A percentile compares a stretch with the other conserved stretches of the same genome.
phyloP scores from a whole-genome alignment of 2,113 vertebrate genomes.

The Australoheros scitulus region DNA sequence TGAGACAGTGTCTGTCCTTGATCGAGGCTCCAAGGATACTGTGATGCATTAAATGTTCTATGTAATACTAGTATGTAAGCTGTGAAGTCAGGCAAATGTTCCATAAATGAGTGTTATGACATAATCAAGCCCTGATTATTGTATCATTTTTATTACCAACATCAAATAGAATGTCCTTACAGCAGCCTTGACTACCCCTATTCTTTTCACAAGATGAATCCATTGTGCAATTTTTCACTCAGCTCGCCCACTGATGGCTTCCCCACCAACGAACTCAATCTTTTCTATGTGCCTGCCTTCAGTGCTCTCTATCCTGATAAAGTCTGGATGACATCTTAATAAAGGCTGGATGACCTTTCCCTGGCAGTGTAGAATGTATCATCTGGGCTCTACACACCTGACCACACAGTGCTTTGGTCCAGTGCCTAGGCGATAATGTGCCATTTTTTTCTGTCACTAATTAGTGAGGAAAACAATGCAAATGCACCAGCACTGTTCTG shows the following conservation, averaged over 20 bases:
- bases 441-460: constrained; percentile 2
- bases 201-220: constrained; percentile 23
- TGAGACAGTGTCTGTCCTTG: constrained; percentile 16
- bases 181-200: constrained; percentile 7
- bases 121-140: constrained; percentile 11
- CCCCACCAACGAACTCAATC: not conserved
- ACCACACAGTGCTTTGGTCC: not conserved
- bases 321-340: constrained; percentile 56
- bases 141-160: not conserved
- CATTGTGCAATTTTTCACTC: constrained; percentile 44
- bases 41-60: constrained; percentile 19
- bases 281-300: constrained; percentile 32
- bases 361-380: constrained; percentile 19
- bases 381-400: constrained; percentile 16
- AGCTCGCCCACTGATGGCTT: constrained; percentile 8
- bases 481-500: not conserved
- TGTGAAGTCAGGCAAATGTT: not conserved
- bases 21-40: not conserved
- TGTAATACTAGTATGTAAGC: not conserved
- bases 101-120: not conserved
- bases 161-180: constrained; percentile 15
- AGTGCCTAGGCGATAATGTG: not conserved
- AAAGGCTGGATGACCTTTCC: constrained; percentile 50
- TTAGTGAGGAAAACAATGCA: constrained; percentile 4
- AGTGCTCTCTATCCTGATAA: constrained; percentile 51